phyloP scores from a whole-genome alignment of 2,888 invertebrate genomes.

The Tenthredo notha region DNA sequence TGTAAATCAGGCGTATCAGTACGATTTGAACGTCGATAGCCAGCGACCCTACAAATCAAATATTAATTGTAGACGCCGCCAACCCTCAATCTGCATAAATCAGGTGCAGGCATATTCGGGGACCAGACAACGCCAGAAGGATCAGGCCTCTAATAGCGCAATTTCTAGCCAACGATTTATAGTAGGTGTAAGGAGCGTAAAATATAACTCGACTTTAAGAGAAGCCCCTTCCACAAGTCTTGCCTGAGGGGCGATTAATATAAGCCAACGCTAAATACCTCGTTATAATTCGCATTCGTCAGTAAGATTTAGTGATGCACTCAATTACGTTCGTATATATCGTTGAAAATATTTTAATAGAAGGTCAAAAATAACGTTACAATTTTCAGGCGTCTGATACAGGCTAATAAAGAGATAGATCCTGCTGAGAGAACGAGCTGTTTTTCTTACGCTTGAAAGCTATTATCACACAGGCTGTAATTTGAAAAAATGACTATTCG shows the following conservation, averaged over 20 bases:
- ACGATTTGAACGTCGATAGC: neutral
- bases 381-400: neutral
- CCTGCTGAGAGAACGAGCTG: neutral
- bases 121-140: slow-evolving; percentile 54
- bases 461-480: neutral
- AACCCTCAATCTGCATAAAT: slow-evolving; percentile 71
- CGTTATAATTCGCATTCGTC: slow-evolving; percentile 54
- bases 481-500: neutral
- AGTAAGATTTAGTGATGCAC: slow-evolving; percentile 48
- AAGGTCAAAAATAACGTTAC: slow-evolving; percentile 25
- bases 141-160: slow-evolving; percentile 43
- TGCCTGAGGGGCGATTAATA: slow-evolving; percentile 53
- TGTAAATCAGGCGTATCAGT: neutral
- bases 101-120: slow-evolving; percentile 53
- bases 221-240: slow-evolving; percentile 7
- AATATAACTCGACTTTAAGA: slow-evolving; percentile 47
- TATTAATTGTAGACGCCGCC: slow-evolving; percentile 69
- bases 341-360: neutral
- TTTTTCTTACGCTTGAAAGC: neutral
- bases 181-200: neutral
- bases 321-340: slow-evolving; percentile 11
- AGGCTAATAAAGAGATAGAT: neutral
- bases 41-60: slow-evolving; percentile 65
- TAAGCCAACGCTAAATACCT: slow-evolving; percentile 56
- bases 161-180: slow-evolving; percentile 50